These are phyloP conservation scores for Gallinago solitaria DNA, from an alignment of 2,797 vertebrate genomes.

Conservation along the genomic window DNA sequence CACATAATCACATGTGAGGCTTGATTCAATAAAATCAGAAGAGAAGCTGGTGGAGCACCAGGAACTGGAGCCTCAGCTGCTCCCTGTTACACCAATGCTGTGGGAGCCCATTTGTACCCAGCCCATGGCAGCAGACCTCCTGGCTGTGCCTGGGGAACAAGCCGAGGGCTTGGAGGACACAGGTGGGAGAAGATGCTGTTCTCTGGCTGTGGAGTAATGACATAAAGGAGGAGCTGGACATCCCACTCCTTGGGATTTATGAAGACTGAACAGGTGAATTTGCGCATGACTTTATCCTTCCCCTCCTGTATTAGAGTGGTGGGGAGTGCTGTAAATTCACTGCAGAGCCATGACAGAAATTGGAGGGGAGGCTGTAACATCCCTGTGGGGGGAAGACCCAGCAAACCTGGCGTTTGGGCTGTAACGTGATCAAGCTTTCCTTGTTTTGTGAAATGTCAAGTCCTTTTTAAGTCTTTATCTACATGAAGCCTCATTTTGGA, in stretches of 20 bases:
- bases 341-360: background rate
- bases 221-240: background rate
- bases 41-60: background rate
- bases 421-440: background rate
- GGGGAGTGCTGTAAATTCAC: too few relatives aligned
- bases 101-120: fast-evolving
- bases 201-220: fast-evolving
- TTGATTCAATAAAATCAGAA: background rate
- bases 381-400: background rate
- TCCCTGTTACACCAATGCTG: background rate
- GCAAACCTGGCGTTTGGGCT: background rate
- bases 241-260: fast-evolving
- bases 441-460: too few relatives aligned
- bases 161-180: fast-evolving
- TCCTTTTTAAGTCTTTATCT: background rate
- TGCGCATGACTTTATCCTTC: background rate
- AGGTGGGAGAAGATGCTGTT: fast-evolving
- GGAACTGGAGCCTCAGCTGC: background rate
- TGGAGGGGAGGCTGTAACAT: background rate
- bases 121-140: fast-evolving
- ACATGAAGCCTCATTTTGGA: background rate
- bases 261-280: background rate
- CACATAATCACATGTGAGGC: too few relatives aligned
- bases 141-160: fast-evolving
- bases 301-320: fast-evolving